These are phyloP conservation scores for Glaucomys volans DNA, from an alignment of 2,113 vertebrate species.

Conservation along the genomic window DNA sequence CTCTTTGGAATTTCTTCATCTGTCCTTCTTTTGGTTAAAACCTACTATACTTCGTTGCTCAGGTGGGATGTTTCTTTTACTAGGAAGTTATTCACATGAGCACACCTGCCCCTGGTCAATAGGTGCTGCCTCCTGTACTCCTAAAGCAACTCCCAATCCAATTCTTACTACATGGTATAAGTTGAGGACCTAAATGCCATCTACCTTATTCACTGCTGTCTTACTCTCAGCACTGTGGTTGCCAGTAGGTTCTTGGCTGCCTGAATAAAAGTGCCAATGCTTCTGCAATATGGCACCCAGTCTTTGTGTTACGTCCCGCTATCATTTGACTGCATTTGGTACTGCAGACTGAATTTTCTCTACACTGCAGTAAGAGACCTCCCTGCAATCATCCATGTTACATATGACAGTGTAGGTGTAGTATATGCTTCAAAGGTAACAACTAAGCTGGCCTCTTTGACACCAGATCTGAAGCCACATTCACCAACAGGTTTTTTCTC, in stretches of 20 bases:
- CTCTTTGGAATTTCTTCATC: background rate
- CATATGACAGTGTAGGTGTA: background rate
- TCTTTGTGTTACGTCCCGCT: background rate
- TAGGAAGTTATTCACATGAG: background rate
- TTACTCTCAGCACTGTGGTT: background rate
- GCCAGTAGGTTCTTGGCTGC: background rate
- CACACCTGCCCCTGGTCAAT: no score
- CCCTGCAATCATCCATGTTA: background rate
- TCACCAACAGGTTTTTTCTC: background rate
- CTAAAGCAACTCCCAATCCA: rapidly evolving
- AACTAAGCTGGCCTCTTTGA: background rate
- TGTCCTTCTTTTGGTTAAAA: background rate
- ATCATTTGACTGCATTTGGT: background rate
- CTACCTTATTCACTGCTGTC: background rate
- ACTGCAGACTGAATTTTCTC: background rate
- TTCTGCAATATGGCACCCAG: background rate
- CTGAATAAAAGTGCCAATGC: background rate
- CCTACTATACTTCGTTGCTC: background rate
- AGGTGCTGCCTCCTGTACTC: rapidly evolving
- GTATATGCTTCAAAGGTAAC: background rate
- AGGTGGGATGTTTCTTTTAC: background rate
- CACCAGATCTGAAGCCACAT: background rate
- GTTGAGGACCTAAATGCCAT: background rate
- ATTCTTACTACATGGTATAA: no score
- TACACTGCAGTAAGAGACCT: background rate